Percentiles rank a stretch among this genome's conserved stretches.
phyloP scores from a whole-genome alignment of 1,140 invertebrate genomes.

The Bombus affinis region DNA sequence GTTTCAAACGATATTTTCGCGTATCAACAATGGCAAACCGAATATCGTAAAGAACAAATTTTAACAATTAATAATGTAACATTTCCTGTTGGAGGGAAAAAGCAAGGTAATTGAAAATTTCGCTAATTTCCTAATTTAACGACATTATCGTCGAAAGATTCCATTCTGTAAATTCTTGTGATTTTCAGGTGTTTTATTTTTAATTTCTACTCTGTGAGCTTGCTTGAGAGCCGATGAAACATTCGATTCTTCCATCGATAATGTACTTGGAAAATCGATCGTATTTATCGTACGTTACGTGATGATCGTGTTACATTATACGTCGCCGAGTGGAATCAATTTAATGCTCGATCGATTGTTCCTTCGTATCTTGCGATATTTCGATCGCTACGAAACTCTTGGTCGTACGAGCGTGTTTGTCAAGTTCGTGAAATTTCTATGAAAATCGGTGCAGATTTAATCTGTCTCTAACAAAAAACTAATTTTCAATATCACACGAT shows the following conservation, averaged over 20 bases:
- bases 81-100: neutral
- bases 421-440: neutral
- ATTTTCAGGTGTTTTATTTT: no score
- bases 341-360: neutral
- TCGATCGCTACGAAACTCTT: neutral
- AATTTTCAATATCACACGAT: no score
- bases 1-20: neutral
- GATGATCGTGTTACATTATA: conserved; percentile 10
- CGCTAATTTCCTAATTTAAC: neutral
- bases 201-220: no score
- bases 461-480: no score
- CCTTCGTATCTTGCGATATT: neutral
- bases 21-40: no score
- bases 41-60: no score
- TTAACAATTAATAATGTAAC: neutral
- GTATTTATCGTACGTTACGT: neutral
- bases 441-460: neutral
- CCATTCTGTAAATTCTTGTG: no score
- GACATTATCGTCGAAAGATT: no score
- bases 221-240: neutral
- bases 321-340: neutral
- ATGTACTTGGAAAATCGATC: neutral
- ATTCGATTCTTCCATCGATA: neutral
- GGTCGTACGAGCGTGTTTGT: neutral
- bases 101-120: neutral